Conservation (phyloP, 2,113 vertebrate species). For the Ciconia maguari region DNA sequence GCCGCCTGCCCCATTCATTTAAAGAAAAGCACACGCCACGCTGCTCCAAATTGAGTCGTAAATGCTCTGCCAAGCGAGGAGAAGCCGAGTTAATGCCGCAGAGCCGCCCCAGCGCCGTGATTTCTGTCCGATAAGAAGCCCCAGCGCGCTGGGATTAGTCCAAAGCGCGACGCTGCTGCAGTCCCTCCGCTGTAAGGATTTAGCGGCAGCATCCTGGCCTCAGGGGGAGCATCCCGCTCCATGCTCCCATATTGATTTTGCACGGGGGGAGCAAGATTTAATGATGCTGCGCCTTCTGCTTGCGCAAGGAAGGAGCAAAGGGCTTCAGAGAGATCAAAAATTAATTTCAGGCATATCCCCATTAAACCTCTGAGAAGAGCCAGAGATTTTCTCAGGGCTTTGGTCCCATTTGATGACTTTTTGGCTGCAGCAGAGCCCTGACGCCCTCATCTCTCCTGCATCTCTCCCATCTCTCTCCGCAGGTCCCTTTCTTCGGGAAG, state of each 20-base stretch:
- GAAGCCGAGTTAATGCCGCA: neutral
- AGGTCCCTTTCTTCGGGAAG: conserved; percentile 86
- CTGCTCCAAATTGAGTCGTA: neutral
- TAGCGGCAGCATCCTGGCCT: neutral
- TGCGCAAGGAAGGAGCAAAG: accelerated
- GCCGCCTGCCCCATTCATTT: accelerated
- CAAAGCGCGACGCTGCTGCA: accelerated
- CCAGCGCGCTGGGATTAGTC: neutral
- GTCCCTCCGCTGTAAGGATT: neutral
- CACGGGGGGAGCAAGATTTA: neutral
- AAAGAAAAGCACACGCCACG: accelerated
- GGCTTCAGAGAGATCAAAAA: neutral
- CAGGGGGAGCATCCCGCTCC: accelerated
- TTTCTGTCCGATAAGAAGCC: neutral
- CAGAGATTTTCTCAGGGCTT: neutral
- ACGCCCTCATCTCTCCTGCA: accelerated
- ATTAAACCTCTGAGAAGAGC: neutral
- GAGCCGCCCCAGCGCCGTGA: accelerated
- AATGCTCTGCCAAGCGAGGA: neutral
- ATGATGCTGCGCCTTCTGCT: accelerated
- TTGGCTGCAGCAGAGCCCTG: neutral
- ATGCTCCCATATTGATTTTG: neutral
- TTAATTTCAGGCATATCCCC: neutral
- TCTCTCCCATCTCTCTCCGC: neutral
- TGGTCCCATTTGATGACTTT: accelerated